Evolutionary conservation across 2,797 vertebrate species (phyloP).

Genomic region (Parotocinclus haroldoi): DNA sequence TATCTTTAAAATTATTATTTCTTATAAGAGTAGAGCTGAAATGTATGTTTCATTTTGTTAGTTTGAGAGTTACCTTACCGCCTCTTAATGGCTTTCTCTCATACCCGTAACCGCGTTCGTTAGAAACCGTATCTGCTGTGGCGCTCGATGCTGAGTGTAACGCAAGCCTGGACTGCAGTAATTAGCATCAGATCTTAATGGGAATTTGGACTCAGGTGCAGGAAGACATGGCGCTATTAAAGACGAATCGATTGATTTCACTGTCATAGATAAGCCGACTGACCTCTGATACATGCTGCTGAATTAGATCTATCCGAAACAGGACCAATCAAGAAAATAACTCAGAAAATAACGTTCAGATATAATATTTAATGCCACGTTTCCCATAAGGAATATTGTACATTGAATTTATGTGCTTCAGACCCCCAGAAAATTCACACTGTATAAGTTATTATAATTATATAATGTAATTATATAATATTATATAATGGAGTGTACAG

Average conservation of each 20-base stretch:
- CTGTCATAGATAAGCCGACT: not conserved
- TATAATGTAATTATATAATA: too few relatives aligned
- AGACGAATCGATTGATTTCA: slow-evolving; percentile 17
- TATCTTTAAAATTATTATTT: too few relatives aligned
- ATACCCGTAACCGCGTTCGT: slow-evolving; percentile 45
- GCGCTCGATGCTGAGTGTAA: slow-evolving; percentile 63
- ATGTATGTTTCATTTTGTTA: too few relatives aligned
- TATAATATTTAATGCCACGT: too few relatives aligned
- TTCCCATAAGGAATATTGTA: too few relatives aligned
- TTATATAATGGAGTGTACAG: too few relatives aligned
- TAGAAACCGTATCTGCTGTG: slow-evolving; percentile 58
- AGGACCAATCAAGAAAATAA: not conserved
- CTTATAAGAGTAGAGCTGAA: too few relatives aligned
- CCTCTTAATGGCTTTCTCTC: not conserved
- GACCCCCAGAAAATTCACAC: too few relatives aligned
- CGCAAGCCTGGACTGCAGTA: slow-evolving; percentile 56
- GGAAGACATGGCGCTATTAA: slow-evolving; percentile 51
- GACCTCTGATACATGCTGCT: slow-evolving; percentile 16
- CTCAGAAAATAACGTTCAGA: too few relatives aligned
- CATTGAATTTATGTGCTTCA: too few relatives aligned
- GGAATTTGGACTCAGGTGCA: slow-evolving; percentile 50
- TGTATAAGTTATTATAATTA: too few relatives aligned
- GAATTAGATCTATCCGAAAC: slow-evolving; percentile 4
- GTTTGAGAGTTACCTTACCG: not conserved
- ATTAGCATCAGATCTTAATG: slow-evolving; percentile 70